Evolutionary conservation across 2,113 vertebrate species (phyloP), one percentile per base, ranked within the genome.

Genomic region (Pao palembangensis): DNA sequence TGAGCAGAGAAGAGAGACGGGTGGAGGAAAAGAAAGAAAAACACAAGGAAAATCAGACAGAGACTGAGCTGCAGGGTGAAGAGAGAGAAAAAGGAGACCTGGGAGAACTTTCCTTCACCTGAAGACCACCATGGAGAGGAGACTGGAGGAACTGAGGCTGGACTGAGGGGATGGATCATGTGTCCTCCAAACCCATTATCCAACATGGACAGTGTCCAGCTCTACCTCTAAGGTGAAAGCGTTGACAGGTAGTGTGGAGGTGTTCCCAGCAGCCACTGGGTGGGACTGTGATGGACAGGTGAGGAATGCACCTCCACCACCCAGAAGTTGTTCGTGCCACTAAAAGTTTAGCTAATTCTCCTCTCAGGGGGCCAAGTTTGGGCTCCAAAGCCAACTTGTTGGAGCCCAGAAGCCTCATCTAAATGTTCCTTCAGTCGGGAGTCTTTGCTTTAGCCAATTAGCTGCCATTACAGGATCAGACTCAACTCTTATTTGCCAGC

Each of bases 401-500:
- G 52, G 44, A 56, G 47, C 53, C 56, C 47, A 62, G 54, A 51
- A 20, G 66, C 70, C 55, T 75, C 68, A 47, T 62, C 63, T 59
- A 71, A 80, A 82, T 67, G 72, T 65, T 72, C 58, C 79, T 50
- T 79, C 60, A 62, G 70, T 74, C 73, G 53, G 6, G 17, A 67
- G 28, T 73, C 77, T 81, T 78, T 71, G 59, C 68, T 71, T 85
- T 62, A 86, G 80, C 82, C 81, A 87, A 76, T 85, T 78, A 85
- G 73, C 76, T 73, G 49, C 76, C 71, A 70, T 83, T 75, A 64
- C 60, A 75, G 77, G 83, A 83, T 88, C 78, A 78, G 79, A 67
- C 67, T 75, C 54, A 59, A 60, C 77, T 87, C 83, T 63, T 79
- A 84, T 86, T 85, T 79, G 76, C 82, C 64, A 71, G 52, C 73